These are phyloP conservation scores for Chironomus tentans DNA, from an alignment of 2,888 invertebrate genomes.

Conservation along the genomic window DNA sequence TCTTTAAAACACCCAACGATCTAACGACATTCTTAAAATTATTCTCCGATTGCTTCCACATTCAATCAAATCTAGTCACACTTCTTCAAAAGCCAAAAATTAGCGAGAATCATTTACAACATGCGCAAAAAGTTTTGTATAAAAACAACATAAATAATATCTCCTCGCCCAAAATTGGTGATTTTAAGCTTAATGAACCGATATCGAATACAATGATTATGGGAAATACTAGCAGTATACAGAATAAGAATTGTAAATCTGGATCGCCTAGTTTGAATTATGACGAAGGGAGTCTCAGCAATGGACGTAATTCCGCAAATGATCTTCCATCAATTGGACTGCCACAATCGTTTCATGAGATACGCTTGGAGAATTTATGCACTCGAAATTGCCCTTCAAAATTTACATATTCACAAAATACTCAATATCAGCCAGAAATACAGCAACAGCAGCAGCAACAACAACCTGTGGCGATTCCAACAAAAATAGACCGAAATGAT, in stretches of 20 bases:
- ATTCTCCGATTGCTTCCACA: constrained; percentile 90
- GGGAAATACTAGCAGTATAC: constrained; percentile 27
- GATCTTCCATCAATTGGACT: constrained; percentile 17
- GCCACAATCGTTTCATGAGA: constrained; percentile 30
- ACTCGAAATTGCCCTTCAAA: constrained; percentile 39
- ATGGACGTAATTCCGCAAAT: constrained; percentile 3
- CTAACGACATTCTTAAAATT: constrained; percentile 82
- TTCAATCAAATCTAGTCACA: constrained; percentile 85
- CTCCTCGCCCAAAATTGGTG: constrained; percentile 30
- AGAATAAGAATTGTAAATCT: constrained; percentile 28
- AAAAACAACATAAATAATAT: constrained; percentile 7
- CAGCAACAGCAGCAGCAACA: constrained; percentile 33
- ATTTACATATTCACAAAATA: not conserved
- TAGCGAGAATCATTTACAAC: constrained; percentile 45
- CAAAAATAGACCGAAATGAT: constrained; percentile 41
- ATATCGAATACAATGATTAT: constrained; percentile 36
- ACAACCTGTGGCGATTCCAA: constrained; percentile 42
- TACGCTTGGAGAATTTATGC: constrained; percentile 42
- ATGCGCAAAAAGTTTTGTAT: constrained; percentile 34
- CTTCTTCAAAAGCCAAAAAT: constrained; percentile 68
- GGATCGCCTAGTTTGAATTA: constrained; percentile 37
- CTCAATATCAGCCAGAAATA: constrained; percentile 6
- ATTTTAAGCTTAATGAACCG: constrained; percentile 42
- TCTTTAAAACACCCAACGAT: constrained; percentile 86
- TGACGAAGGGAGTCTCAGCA: constrained; percentile 35